Percentiles rank a stretch among this genome's conserved stretches.
Conservation (phyloP, 2,888 invertebrate species). For the Molanna angustata region DNA sequence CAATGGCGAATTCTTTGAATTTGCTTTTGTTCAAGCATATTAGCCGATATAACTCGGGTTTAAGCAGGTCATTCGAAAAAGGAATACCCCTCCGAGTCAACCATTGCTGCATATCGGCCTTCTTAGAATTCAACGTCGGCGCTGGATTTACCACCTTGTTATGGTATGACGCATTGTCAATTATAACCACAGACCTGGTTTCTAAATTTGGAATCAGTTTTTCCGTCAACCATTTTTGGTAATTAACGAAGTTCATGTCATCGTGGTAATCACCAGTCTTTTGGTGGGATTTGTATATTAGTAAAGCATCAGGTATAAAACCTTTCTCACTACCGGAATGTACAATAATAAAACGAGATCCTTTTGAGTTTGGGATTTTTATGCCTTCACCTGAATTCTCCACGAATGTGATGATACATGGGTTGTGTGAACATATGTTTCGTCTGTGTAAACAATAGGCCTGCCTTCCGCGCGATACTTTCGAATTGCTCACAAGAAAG, state of each 20-base stretch:
- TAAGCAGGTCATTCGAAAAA: too few species aligned
- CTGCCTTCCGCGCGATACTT: conserved; percentile 25
- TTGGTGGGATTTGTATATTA: conserved; percentile 7
- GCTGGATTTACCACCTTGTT: too few species aligned
- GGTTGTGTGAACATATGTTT: too few species aligned
- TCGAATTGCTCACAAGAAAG: conserved; percentile 23
- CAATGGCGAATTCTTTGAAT: too few species aligned
- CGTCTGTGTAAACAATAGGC: conserved; percentile 10
- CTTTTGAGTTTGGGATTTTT: conserved; percentile 27
- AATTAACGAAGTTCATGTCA: conserved; percentile 6
- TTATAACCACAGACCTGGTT: not conserved
- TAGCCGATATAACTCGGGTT: too few species aligned
- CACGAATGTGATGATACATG: too few species aligned
- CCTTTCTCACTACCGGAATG: conserved; percentile 34
- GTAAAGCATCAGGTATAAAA: conserved; percentile 28
- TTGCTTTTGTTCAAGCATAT: too few species aligned
- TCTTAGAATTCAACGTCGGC: too few species aligned
- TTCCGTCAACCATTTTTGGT: conserved; percentile 5
- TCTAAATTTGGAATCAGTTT: conserved; percentile 1
- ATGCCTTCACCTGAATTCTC: too few species aligned
- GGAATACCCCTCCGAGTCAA: too few species aligned
- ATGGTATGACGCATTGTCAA: conserved; percentile 4
- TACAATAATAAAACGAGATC: conserved; percentile 27
- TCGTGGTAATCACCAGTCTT: conserved; percentile 6
- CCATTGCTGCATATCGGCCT: too few species aligned